Evolutionary conservation across 2,888 invertebrate genomes (phyloP).

Genomic region (Willowsia nigromaculata): DNA sequence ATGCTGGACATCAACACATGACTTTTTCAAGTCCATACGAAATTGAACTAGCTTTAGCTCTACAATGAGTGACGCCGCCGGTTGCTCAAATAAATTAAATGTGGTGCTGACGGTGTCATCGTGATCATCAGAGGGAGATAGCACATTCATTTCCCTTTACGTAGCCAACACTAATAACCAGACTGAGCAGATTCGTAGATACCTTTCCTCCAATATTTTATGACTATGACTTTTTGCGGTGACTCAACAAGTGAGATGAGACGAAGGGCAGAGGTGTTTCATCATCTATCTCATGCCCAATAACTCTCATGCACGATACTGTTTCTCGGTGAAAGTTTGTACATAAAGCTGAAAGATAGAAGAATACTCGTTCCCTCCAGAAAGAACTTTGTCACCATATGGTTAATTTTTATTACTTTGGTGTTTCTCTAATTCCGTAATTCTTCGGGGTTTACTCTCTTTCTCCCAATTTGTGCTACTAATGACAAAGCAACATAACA

Average conservation of each 20-base stretch:
- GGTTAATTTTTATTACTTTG: conserved; percentile 36
- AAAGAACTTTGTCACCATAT: conserved; percentile 26
- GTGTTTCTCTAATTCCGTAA: conserved; percentile 35
- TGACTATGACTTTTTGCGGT: neutral
- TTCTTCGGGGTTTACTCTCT: neutral
- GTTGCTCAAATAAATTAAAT: conserved; percentile 31
- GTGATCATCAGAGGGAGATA: neutral
- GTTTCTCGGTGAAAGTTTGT: conserved; percentile 2
- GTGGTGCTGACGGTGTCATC: neutral
- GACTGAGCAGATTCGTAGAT: neutral
- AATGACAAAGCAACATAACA: conserved; percentile 10
- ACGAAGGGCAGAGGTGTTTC: neutral
- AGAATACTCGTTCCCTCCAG: neutral
- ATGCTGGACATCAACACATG: too few species aligned
- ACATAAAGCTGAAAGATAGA: neutral
- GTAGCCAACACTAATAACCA: neutral
- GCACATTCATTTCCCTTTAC: neutral
- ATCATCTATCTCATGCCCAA: too few species aligned
- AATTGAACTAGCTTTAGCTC: neutral
- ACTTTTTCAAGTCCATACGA: too few species aligned
- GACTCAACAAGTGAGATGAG: conserved; percentile 25
- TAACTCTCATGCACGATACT: neutral
- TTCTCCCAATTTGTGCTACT: neutral
- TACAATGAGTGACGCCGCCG: conserved; percentile 9
- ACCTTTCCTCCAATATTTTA: neutral